phyloP scores from a whole-genome alignment of 2,888 invertebrate species.

The Deilephila elpenor region DNA sequence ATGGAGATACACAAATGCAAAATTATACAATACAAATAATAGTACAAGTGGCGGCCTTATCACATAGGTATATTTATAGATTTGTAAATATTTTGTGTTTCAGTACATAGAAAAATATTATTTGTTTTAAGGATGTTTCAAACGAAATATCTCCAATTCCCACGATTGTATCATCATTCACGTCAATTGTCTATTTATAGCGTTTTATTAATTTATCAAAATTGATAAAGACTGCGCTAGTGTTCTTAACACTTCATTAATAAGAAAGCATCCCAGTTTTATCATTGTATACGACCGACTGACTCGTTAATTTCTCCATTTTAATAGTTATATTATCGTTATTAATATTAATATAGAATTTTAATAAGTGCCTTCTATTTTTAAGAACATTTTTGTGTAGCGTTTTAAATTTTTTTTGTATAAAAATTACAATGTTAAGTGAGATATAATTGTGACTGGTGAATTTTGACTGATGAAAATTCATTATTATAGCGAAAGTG shows the following conservation, averaged over 20 bases:
- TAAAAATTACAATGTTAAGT: too few relatives aligned
- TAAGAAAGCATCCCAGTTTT: constrained; percentile 27
- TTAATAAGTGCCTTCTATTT: not conserved
- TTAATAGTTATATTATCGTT: not conserved
- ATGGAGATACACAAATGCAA: too few relatives aligned
- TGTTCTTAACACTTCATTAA: constrained; percentile 30
- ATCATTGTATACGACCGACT: constrained; percentile 5
- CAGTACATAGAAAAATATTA: not conserved
- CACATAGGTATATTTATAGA: too few relatives aligned
- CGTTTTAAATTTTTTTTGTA: not conserved
- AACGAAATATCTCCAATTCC: constrained; percentile 46
- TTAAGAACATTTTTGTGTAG: not conserved
- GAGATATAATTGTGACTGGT: not conserved
- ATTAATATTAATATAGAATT: not conserved
- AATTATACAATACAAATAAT: too few relatives aligned
- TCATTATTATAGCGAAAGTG: constrained; percentile 1
- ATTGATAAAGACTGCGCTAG: constrained; percentile 64
- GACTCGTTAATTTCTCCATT: not conserved
- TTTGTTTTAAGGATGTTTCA: constrained; percentile 6
- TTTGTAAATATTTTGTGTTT: not conserved
- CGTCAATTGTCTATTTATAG: constrained; percentile 72
- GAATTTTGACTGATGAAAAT: not conserved
- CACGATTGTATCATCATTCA: constrained; percentile 57
- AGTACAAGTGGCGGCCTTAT: too few relatives aligned
- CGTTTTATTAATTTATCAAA: constrained; percentile 57